Evolutionary conservation across 1,140 invertebrate genomes (phyloP), one percentile per base, ranked within the genome.

Genomic region (Drosophila ambigua): DNA sequence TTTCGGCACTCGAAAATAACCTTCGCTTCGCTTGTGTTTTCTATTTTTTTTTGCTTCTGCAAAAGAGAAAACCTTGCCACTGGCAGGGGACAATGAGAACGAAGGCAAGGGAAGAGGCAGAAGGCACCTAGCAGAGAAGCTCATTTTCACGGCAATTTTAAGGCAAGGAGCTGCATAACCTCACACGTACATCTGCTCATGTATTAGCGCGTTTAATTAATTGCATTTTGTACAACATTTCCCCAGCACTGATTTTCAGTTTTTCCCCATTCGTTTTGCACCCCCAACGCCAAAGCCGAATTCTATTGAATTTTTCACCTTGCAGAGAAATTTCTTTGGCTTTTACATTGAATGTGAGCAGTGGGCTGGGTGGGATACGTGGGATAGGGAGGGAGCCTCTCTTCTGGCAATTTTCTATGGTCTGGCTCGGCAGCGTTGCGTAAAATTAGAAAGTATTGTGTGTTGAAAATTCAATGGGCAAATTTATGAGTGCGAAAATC

Each of bases 371-470:
- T 11, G 9, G 35, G 11, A 4, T 11, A 11, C 3, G 35, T 4
- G 4, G 35, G 2, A 9, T 11, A 35, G 4, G 13, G 31, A 4
- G 23, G 4, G 11, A 39, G 35, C 11, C 35, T 39, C 35, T 39
- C 31, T 11, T 3, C 31, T 35, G 31, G 31, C 28, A 31, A 61
- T 74, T 64, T 64, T 62, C 55, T 58, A 71, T 65, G 39, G 75
- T 24, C 39, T 55, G 50, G 31, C 46, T 41, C 45, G 63, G 65
- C 55, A 80, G 66, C 60, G 63, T 79, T 82, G 76, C 78, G 82
- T 75, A 63, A 87, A 84, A 78, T 81, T 85, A 81, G 69, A 85
- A 81, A 78, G 65, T 78, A 87, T 87, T 87, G 82, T 82, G 71
- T 63, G 15, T 53, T 49, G 11, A 44, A 63, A 68, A 46, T 67